Evolutionary conservation across 1,140 invertebrate species (phyloP).

Genomic region (Drosophila lacteicornis): DNA sequence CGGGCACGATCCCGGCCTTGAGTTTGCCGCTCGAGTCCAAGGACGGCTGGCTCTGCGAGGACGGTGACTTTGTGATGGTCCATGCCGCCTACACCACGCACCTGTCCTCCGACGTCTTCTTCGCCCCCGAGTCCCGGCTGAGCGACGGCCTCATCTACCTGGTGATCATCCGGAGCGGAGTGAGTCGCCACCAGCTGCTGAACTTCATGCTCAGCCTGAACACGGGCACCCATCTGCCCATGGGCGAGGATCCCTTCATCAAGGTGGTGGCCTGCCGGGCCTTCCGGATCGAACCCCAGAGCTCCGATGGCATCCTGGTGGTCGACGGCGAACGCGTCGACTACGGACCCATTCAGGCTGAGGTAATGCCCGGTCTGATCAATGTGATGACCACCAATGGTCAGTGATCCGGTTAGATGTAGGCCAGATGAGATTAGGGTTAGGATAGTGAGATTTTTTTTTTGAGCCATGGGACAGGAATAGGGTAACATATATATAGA

Average conservation of each 20-base stretch:
- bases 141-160: constrained; percentile 97
- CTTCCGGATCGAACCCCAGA: constrained; percentile 93
- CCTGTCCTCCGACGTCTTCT: constrained; percentile 92
- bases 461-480: neutral
- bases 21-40: constrained; percentile 72
- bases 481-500: neutral
- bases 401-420: constrained; percentile 1
- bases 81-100: constrained; percentile 95
- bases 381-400: constrained; percentile 88
- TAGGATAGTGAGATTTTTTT: neutral
- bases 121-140: constrained; percentile 93
- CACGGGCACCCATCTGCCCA: constrained; percentile 89
- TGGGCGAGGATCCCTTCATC: constrained; percentile 85
- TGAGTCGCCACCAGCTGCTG: constrained; percentile 90
- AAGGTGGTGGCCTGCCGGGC: constrained; percentile 93
- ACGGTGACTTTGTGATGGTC: constrained; percentile 95
- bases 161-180: constrained; percentile 91
- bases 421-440: neutral
- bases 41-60: constrained; percentile 89
- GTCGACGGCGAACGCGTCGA: constrained; percentile 96
- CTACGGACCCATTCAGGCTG: constrained; percentile 94
- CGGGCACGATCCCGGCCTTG: constrained; percentile 92
- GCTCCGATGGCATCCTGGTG: constrained; percentile 90
- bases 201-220: constrained; percentile 92
- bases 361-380: constrained; percentile 93